Conservation (phyloP, 1,140 invertebrate genomes). For the Cherax destructor region DNA sequence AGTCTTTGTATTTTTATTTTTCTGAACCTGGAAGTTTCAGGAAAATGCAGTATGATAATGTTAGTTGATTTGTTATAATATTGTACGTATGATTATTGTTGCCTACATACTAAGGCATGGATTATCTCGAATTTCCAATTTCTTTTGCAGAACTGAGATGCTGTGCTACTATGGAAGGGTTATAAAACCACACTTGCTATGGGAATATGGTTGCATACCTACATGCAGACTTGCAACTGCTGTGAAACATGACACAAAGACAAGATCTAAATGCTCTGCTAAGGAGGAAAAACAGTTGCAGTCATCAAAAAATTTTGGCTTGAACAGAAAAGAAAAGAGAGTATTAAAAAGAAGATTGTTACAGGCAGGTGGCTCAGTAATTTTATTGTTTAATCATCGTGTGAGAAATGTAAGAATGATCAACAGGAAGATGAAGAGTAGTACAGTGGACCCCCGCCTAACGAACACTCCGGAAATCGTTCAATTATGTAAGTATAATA, state of each 20-base stretch:
- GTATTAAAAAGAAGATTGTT: neutral
- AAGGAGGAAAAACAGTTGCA: neutral
- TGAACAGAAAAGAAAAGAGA: neutral
- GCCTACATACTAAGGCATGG: neutral
- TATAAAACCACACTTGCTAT: neutral
- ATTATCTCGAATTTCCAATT: neutral
- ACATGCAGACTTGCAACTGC: neutral
- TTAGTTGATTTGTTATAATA: neutral
- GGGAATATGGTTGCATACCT: neutral
- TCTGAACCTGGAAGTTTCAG: neutral
- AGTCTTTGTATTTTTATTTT: neutral
- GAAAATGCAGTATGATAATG: no score
- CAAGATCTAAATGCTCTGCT: neutral
- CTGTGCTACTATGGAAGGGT: neutral
- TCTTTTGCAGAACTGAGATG: neutral
- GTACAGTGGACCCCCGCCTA: no score
- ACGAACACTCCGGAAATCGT: no score
- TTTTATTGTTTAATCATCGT: neutral
- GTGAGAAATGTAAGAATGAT: neutral
- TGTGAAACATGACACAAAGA: neutral
- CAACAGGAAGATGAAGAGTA: no score
- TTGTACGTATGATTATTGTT: neutral
- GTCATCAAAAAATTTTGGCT: neutral
- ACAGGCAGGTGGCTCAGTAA: neutral
- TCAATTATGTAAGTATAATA: no score